Base-by-base conservation (phyloP, 2,113 vertebrate genomes). In the Strix uralensis region DNA sequence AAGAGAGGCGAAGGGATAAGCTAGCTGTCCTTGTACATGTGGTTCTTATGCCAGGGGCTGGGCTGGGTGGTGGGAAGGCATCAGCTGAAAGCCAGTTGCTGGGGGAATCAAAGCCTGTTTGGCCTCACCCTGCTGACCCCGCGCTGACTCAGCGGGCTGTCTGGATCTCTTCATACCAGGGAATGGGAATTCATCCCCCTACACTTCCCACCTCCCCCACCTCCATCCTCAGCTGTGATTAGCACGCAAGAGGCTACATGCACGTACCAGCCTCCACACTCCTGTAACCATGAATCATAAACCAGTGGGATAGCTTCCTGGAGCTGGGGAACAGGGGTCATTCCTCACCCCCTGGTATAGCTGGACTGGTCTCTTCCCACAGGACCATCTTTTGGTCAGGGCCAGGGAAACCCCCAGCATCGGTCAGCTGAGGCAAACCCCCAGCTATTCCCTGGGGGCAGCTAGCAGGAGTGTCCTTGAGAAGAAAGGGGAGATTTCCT, bases 21-120 rank as follows among this genome's bases (percentile, higher is more conserved):
- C 54, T 5, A 20, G 27, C 38, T 70, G 10, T 70, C 0, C 8
- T 51, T 8, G 42, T 15, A 11, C 46, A 1, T 4, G 1, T 2
- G 52, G n/a, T 17, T n/a, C 62, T 69, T 29, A 1, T 16, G 63
- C 61, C 18, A 29, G 71, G 63, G 71, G 55, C 85, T 75, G 62
- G 34, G 72, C 65, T 18, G 65, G 44, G 54, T 36, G 46, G 61
- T 57, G 34, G 61, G 69, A 47, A 73, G 72, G 38, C 69, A 77
- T 44, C 86, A 62, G 52, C 67, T 79, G 46, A 46, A 34, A 61
- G 58, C n/a, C 73, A n/a, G 58, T 67, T 40, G 81, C 86, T 82
- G 63, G 30, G 49, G 58, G 27, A 51, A 27, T 46, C 75, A 18
- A 73, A 75, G 88, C 58, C 81, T 83, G 67, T 9, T 55, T 65